These are phyloP conservation scores for Chesias legatella DNA, from an alignment of 2,888 invertebrate species.

Conservation along the genomic window DNA sequence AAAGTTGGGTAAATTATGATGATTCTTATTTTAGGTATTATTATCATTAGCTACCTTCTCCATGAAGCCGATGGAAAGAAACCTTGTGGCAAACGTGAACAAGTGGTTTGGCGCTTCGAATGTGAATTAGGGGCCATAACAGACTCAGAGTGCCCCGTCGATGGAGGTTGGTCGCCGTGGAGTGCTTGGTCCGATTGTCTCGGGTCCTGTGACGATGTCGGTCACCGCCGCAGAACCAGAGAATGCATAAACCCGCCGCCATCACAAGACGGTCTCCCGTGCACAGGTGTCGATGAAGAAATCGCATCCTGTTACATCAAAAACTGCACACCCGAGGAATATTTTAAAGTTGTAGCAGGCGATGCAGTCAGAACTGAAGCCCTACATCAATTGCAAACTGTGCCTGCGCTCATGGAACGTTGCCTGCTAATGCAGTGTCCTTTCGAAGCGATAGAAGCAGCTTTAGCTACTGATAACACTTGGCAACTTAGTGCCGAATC, in stretches of 20 bases:
- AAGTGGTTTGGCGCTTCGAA: slow-evolving; percentile 63
- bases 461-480: slow-evolving; percentile 53
- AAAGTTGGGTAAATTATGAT: slow-evolving; percentile 1
- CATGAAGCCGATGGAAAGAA: slow-evolving; percentile 38
- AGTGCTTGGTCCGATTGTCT: slow-evolving; percentile 63
- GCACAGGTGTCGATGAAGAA: slow-evolving; percentile 60
- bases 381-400: slow-evolving; percentile 54
- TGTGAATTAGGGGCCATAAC: slow-evolving; percentile 62
- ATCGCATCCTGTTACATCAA: slow-evolving; percentile 58
- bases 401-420: slow-evolving; percentile 63
- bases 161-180: slow-evolving; percentile 76
- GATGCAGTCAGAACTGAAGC: slow-evolving; percentile 56
- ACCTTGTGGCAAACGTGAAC: slow-evolving; percentile 47
- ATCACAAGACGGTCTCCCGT: slow-evolving; percentile 61
- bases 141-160: slow-evolving; percentile 65
- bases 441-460: slow-evolving; percentile 62
- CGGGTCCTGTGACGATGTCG: slow-evolving; percentile 69
- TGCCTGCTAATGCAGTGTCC: slow-evolving; percentile 69
- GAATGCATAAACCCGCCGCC: slow-evolving; percentile 69
- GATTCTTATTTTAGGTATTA: slow-evolving; percentile 1
- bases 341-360: slow-evolving; percentile 50
- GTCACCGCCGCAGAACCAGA: slow-evolving; percentile 57
- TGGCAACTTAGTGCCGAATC: slow-evolving; percentile 65
- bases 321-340: slow-evolving; percentile 66
- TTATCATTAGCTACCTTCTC: background rate